Conservation (phyloP, 2,888 invertebrate genomes). For the Synergus itoensis region DNA sequence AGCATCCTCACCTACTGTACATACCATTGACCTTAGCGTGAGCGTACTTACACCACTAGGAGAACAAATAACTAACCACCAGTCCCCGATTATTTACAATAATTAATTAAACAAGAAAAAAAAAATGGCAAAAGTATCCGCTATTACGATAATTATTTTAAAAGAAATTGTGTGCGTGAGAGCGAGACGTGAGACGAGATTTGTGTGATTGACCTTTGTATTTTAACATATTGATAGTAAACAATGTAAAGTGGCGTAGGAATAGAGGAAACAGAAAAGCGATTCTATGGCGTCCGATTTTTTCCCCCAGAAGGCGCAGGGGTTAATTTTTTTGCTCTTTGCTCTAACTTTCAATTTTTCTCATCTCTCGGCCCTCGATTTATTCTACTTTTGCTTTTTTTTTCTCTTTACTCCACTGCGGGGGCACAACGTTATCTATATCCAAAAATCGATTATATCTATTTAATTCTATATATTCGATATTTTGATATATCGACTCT, state of each 20-base stretch:
- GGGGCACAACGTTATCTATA: too few relatives aligned
- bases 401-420: slow-evolving; percentile 53
- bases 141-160: slow-evolving; percentile 77
- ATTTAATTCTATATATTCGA: too few relatives aligned
- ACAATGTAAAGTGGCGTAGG: slow-evolving; percentile 77
- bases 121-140: slow-evolving; percentile 65
- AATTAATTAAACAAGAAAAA: slow-evolving; percentile 66
- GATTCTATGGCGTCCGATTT: slow-evolving; percentile 59
- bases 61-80: slow-evolving; percentile 76
- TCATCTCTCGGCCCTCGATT: slow-evolving; percentile 24
- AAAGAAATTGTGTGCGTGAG: slow-evolving; percentile 75
- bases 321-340: slow-evolving; percentile 60
- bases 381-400: slow-evolving; percentile 31
- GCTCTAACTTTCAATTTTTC: slow-evolving; percentile 13
- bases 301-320: slow-evolving; percentile 64
- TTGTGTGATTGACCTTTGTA: slow-evolving; percentile 77
- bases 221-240: slow-evolving; percentile 78
- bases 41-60: slow-evolving; percentile 77
- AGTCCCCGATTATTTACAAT: slow-evolving; percentile 75
- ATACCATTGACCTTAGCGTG: slow-evolving; percentile 78
- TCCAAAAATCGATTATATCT: slow-evolving; percentile 50
- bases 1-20: slow-evolving; percentile 78
- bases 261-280: slow-evolving; percentile 66
- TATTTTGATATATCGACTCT: too few relatives aligned
- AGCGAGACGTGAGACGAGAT: slow-evolving; percentile 66